Evolutionary conservation across 30 jellyfish, hydroid and myxozoan species (phyloP), one percentile per base, ranked within the genome.

Genomic region (Chrysaora quinquecirrha): DNA sequence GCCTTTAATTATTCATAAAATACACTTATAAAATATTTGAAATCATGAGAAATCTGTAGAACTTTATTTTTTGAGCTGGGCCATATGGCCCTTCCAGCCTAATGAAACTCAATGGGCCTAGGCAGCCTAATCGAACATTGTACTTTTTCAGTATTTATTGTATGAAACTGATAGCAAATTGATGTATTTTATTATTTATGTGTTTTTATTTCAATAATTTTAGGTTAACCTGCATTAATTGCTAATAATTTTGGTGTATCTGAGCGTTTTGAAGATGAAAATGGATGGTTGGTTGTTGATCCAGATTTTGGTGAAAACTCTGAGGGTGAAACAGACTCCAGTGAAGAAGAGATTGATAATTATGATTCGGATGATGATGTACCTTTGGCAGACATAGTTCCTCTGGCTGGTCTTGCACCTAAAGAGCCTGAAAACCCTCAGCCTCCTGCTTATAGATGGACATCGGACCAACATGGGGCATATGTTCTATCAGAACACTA

Each of bases 11-110:
- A 43, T 16, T 16, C 16, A 43, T 43, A 43, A 6, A 6, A 43
- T 9, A 6, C 58, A 9, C 16, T 43, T 6, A 6, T 43, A 6
- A 6, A 43, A 9, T 9, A 6, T 16, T 43, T 43, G 9, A 6
- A 43, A 6, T 6, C 58, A 6, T 43, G 9, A 6, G 16, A 6
- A 6, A 9, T 9, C 16, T 43, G 9, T 16, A 43, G 58, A 16
- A 9, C 12, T 6, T 9, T 9, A 43, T 6, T 6, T 43, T 43
- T 6, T 16, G 9, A 6, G 16, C 58, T 43, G 58, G 58, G 58
- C 58, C 58, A 43, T 43, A 43, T 43, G 58, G 58, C 58, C 58
- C 58, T 43, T 43, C 58, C 58, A 43, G 58, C n/a, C n/a, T n/a
- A n/a, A n/a, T n/a, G n/a, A 16, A 43, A 43, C 58, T 43, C 58